Evolutionary conservation across 2,888 invertebrate genomes (phyloP), one percentile per base, ranked within the genome.

Genomic region (Phorcus lineatus): DNA sequence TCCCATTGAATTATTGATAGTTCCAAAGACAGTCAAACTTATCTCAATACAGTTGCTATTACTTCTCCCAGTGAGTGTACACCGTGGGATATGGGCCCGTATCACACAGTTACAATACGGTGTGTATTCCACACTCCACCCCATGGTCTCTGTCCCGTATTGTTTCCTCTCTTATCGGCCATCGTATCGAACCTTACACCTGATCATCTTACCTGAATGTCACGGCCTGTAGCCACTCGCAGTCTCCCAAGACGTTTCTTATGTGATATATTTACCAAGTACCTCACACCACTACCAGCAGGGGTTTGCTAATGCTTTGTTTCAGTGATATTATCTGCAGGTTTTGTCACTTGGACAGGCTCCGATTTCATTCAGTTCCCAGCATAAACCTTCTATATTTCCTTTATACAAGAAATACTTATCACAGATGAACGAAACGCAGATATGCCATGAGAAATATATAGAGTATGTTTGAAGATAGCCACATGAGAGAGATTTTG

Each of bases 1-100:
- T 28, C 17, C 4, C 28, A 62, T 62, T 62, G 62, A 62, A 62
- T 62, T 62, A 62, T 62, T 62, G 62, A 62, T 62, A 62, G 62
- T 47, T 47, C 62, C n/a, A 62, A 22, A 62, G 62, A 17, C 62
- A 28, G 62, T 62, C 28, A 3, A 28, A 62, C 62, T 24, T 62
- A 62, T 62, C 62, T 62, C 62, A n/a, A 19, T 57, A 62, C n/a
- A 24, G 19, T 19, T 11, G 3, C 57, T 57, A 57, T 28, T 24
- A 13, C 3, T 62, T 24, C 62, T 28, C 24, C 28, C 28, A 24
- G 62, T 24, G 62, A 62, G 28, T 57, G 57, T 11, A 62, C 62
- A 62, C 28, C 62, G 62, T 62, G 62, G 13, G 62, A 62, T 62
- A 62, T 62, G 0, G 28, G 62, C 4, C 16, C 24, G 28, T 62